These are phyloP conservation scores for Anoplius nigerrimus DNA, from an alignment of 2,888 invertebrate genomes.

Conservation along the genomic window DNA sequence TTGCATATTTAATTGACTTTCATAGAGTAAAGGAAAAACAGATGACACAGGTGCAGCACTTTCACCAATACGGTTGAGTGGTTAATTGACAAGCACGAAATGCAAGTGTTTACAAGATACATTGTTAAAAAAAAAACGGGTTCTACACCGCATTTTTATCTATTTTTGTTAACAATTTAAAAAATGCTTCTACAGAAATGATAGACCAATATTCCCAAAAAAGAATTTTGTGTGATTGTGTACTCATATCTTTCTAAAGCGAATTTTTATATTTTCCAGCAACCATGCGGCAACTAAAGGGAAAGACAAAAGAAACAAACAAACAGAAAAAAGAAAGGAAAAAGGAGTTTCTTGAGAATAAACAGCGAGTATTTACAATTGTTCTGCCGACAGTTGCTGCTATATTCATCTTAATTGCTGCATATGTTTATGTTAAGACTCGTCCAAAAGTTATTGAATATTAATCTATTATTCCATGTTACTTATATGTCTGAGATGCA, in stretches of 20 bases:
- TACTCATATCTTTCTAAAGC: too few relatives aligned
- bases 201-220: too few relatives aligned
- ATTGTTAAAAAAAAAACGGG: too few relatives aligned
- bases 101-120: too few relatives aligned
- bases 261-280: constrained; percentile 6
- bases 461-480: constrained; percentile 47
- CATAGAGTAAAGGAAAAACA: neutral
- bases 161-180: too few relatives aligned
- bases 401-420: constrained; percentile 83
- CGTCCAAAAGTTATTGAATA: constrained; percentile 78
- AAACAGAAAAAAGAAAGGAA: constrained; percentile 90
- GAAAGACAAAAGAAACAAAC: constrained; percentile 87
- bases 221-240: too few relatives aligned
- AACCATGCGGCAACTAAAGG: constrained; percentile 87
- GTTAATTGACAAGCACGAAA: too few relatives aligned
- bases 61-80: too few relatives aligned
- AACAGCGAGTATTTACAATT: constrained; percentile 86
- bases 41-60: neutral
- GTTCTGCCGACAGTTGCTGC: constrained; percentile 85
- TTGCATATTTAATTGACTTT: too few relatives aligned
- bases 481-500: constrained; percentile 7
- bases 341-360: constrained; percentile 87
- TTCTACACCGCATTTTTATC: too few relatives aligned
- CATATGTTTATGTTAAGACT: constrained; percentile 88
- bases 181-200: too few relatives aligned